Percentiles rank a stretch among this genome's conserved stretches.
Conservation (phyloP, 2,888 invertebrate genomes). For the Watsonalla cultraria region DNA sequence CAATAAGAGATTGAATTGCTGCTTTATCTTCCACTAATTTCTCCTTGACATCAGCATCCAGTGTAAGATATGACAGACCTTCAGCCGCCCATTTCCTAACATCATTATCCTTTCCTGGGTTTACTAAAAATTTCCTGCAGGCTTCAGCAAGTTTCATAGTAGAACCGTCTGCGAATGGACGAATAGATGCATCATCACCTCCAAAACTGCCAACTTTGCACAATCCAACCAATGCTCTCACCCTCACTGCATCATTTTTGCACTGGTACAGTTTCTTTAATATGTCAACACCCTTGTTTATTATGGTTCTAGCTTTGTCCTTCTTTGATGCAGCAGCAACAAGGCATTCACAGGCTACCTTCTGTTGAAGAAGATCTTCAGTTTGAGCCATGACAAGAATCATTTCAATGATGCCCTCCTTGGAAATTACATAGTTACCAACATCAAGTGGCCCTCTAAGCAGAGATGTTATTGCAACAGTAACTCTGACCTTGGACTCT, state of each 20-base stretch:
- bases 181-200: slow-evolving; percentile 95
- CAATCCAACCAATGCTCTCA: slow-evolving; percentile 93
- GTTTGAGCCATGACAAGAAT: slow-evolving; percentile 97
- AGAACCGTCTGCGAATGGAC: slow-evolving; percentile 97
- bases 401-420: slow-evolving; percentile 95
- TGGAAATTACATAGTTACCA: slow-evolving; percentile 90
- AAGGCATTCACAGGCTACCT: slow-evolving; percentile 97
- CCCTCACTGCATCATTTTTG: slow-evolving; percentile 92
- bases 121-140: slow-evolving; percentile 93
- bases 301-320: slow-evolving; percentile 95
- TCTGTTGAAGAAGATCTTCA: slow-evolving; percentile 93
- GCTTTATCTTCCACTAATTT: slow-evolving; percentile 92
- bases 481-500: slow-evolving; percentile 93
- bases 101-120: slow-evolving; percentile 92
- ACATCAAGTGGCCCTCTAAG: slow-evolving; percentile 95
- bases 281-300: slow-evolving; percentile 93
- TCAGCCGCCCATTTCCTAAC: slow-evolving; percentile 97
- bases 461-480: slow-evolving; percentile 92
- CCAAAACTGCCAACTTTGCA: slow-evolving; percentile 97
- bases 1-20: slow-evolving; percentile 91
- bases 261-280: slow-evolving; percentile 95
- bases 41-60: slow-evolving; percentile 99
- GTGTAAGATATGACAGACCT: slow-evolving; percentile 95
- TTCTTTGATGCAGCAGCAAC: slow-evolving; percentile 98
- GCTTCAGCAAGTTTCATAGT: slow-evolving; percentile 95